Conservation (phyloP, 1,140 invertebrate species). For the Atta colombica region DNA sequence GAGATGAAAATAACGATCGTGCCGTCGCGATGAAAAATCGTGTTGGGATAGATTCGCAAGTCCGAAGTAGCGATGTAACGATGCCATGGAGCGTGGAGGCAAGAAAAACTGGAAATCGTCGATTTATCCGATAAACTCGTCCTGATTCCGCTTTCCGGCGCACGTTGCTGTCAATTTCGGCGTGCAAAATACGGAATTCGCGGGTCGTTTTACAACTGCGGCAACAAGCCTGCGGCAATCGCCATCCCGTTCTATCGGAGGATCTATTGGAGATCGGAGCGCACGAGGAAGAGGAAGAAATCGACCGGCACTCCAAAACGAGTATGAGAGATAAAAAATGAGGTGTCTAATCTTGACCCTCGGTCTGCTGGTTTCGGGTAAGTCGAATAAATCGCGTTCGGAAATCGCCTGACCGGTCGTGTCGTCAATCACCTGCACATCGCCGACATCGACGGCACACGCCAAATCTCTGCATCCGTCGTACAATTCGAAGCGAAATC, state of each 20-base stretch:
- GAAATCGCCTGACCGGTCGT: slow-evolving; percentile 2
- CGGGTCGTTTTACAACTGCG: neutral
- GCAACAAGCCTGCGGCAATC: neutral
- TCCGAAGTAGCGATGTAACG: slow-evolving; percentile 38
- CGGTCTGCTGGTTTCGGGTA: slow-evolving; percentile 73
- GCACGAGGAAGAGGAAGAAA: slow-evolving; percentile 19
- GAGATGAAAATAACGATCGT: slow-evolving; percentile 43
- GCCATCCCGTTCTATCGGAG: neutral
- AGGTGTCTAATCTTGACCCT: slow-evolving; percentile 75
- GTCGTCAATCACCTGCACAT: slow-evolving; percentile 18
- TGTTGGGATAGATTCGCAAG: slow-evolving; percentile 29
- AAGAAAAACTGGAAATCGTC: slow-evolving; percentile 58
- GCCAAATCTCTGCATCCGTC: slow-evolving; percentile 20
- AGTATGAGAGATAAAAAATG: slow-evolving; percentile 76
- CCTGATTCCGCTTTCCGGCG: slow-evolving; percentile 23
- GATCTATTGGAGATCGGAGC: slow-evolving; percentile 20
- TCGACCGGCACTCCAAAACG: slow-evolving; percentile 59
- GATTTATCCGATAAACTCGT: slow-evolving; percentile 39
- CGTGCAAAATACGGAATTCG: slow-evolving; percentile 1
- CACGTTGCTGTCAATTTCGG: slow-evolving; percentile 38
- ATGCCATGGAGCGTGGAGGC: slow-evolving; percentile 61
- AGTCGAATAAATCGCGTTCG: slow-evolving; percentile 45
- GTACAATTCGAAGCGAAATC: neutral
- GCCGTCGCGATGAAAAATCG: slow-evolving; percentile 48
- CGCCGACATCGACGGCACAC: neutral